Conservation (phyloP, 2,797 vertebrate genomes). For the Atherinosoma microstoma region DNA sequence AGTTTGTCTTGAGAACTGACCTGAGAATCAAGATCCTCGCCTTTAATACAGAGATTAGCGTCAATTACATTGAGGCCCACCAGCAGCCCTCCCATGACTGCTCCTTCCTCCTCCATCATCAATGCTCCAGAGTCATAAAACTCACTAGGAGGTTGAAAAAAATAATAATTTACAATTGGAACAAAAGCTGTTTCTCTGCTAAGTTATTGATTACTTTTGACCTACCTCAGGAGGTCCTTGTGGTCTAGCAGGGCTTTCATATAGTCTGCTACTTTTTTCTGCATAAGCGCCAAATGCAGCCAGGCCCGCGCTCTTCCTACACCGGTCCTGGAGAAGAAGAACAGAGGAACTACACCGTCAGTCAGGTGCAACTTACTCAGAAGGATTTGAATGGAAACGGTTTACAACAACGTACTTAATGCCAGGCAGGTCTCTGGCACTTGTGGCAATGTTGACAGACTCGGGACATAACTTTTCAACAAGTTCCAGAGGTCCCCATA, state of each 20-base stretch:
- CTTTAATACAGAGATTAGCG: conserved; percentile 98
- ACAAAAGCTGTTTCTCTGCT: neutral
- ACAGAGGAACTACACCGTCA: neutral
- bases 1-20: conserved; percentile 65
- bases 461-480: conserved; percentile 97
- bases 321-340: conserved; percentile 85
- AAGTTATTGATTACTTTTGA: neutral
- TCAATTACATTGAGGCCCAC: conserved; percentile 98
- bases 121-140: conserved; percentile 95
- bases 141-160: conserved; percentile 83
- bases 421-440: conserved; percentile 95
- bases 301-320: conserved; percentile 94
- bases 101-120: conserved; percentile 95
- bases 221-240: conserved; percentile 91
- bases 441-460: conserved; percentile 92
- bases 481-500: conserved; percentile 96
- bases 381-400: neutral
- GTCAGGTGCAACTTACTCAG: neutral
- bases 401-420: conserved; percentile 87
- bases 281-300: conserved; percentile 98
- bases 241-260: conserved; percentile 93
- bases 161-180: neutral
- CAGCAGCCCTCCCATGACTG: conserved; percentile 92
- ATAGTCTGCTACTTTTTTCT: conserved; percentile 97
- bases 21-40: conserved; percentile 97